Conservation (phyloP, 1,140 invertebrate species). For the Ooceraea biroi region DNA sequence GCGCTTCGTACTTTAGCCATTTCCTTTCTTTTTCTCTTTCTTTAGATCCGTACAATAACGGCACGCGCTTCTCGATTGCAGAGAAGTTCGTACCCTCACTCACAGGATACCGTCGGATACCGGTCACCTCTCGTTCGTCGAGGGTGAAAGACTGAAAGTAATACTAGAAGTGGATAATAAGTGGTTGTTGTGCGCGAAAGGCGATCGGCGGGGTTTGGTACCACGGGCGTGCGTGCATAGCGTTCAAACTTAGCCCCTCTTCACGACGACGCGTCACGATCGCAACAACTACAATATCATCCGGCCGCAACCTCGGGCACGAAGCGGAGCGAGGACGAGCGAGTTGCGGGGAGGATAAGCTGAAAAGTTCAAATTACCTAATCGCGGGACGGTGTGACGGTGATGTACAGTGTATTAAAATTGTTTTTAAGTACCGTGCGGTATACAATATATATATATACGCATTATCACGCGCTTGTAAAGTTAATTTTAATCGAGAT, state of each 20-base stretch:
- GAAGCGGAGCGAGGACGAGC: slow-evolving; percentile 10
- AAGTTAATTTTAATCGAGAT: slow-evolving; percentile 49
- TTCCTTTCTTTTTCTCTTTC: slow-evolving; percentile 65
- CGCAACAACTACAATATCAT: slow-evolving; percentile 29
- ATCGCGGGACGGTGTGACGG: slow-evolving; percentile 10
- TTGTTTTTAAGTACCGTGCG: slow-evolving; percentile 73
- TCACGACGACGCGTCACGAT: slow-evolving; percentile 18
- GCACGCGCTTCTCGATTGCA: slow-evolving; percentile 83
- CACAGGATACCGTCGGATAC: slow-evolving; percentile 91
- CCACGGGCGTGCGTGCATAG: slow-evolving; percentile 90
- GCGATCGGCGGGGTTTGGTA: slow-evolving; percentile 92
- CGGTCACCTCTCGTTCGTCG: slow-evolving; percentile 92
- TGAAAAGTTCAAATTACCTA: slow-evolving; percentile 52
- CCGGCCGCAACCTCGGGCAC: neutral
- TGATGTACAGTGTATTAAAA: slow-evolving; percentile 83
- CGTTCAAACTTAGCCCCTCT: slow-evolving; percentile 83
- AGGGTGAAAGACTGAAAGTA: slow-evolving; percentile 91
- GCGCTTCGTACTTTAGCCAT: slow-evolving; percentile 63
- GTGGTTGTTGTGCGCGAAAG: slow-evolving; percentile 91
- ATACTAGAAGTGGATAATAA: slow-evolving; percentile 92
- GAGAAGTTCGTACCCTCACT: slow-evolving; percentile 91
- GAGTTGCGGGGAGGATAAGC: slow-evolving; percentile 22
- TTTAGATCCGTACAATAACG: slow-evolving; percentile 72
- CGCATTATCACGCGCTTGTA: slow-evolving; percentile 59
- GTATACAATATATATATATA: slow-evolving; percentile 54